These are phyloP conservation scores for Eidolon dupreanum DNA, from an alignment of 2,797 vertebrate genomes.

Conservation along the genomic window DNA sequence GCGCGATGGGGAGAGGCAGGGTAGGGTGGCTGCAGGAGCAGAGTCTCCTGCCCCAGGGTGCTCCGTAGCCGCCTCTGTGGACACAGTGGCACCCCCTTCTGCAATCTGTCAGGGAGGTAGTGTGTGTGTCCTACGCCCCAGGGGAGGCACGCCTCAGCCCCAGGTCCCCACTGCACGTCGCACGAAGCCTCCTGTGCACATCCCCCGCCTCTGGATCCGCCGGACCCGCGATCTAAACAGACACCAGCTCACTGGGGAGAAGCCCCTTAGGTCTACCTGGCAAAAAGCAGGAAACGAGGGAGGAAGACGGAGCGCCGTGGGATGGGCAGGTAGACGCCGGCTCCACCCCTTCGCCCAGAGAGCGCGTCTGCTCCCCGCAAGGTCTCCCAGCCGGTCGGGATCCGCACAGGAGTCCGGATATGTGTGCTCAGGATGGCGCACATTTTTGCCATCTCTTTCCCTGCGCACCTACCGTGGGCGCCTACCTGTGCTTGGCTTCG, in stretches of 20 bases:
- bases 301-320: neutral
- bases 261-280: neutral
- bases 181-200: fast-evolving
- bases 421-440: fast-evolving
- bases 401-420: too few relatives aligned
- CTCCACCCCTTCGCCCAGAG: neutral
- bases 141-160: neutral
- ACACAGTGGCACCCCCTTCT: neutral
- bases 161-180: neutral
- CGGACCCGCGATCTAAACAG: fast-evolving
- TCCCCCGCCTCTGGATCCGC: neutral
- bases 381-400: fast-evolving
- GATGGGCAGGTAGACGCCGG: fast-evolving
- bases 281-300: neutral
- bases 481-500: neutral
- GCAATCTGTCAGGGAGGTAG: neutral
- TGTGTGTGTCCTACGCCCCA: neutral
- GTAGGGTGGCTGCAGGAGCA: too few relatives aligned
- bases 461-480: neutral
- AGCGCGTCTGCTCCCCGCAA: neutral
- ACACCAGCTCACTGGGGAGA: neutral
- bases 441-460: neutral
- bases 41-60: neutral
- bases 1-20: neutral
- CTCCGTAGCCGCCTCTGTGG: neutral